Conservation (phyloP, 2,797 vertebrate genomes). For the Arnoldichthys spilopterus region DNA sequence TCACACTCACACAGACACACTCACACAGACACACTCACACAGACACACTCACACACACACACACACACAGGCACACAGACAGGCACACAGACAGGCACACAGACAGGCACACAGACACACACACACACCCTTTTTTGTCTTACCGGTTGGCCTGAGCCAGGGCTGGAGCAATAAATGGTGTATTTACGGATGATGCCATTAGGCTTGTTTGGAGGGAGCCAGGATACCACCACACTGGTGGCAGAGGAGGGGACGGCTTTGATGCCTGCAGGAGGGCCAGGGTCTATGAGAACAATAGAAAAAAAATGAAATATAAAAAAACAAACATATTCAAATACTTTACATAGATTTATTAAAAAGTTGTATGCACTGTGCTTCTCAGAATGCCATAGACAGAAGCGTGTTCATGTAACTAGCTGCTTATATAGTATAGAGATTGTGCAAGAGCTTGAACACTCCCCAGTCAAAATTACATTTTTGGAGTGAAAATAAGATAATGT, state of each 20-base stretch:
- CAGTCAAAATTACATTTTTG: no score
- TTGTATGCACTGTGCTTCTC: no score
- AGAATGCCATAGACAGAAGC: no score
- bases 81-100: neutral
- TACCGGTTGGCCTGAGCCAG: slow-evolving; percentile 94
- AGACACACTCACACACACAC: neutral
- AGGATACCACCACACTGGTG: slow-evolving; percentile 96
- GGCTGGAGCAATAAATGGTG: slow-evolving; percentile 98
- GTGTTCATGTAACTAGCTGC: no score
- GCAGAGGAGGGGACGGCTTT: slow-evolving; percentile 95
- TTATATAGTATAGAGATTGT: no score
- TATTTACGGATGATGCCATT: slow-evolving; percentile 98
- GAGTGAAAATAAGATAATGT: no score
- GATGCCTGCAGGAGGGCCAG: slow-evolving; percentile 95
- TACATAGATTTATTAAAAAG: no score
- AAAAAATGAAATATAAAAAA: neutral
- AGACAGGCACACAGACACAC: neutral
- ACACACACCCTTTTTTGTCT: slow-evolving; percentile 64
- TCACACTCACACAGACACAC: neutral
- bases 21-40: neutral
- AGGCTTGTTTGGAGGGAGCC: slow-evolving; percentile 94
- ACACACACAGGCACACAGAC: neutral
- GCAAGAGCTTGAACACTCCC: no score
- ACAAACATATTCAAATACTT: no score
- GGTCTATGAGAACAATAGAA: slow-evolving; percentile 79